phyloP scores from a whole-genome alignment of 2,113 vertebrate genomes.

The Aegypius monachus region DNA sequence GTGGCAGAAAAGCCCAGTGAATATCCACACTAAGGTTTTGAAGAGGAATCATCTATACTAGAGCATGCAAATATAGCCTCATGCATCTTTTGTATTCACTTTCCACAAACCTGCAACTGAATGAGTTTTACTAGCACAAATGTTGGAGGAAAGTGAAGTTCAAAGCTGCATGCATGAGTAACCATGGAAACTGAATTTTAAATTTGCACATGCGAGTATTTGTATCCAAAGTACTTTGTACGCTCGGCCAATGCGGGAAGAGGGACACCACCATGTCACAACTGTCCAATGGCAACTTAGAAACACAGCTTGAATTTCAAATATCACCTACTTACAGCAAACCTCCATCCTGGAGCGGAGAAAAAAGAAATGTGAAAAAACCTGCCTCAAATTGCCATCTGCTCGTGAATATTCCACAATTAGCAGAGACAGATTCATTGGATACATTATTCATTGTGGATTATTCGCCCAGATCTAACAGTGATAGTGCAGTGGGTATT shows the following conservation, averaged over 20 bases:
- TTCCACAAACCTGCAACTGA: slow-evolving; percentile 5
- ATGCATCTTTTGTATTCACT: slow-evolving; percentile 29
- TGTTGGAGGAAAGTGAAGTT: slow-evolving; percentile 62
- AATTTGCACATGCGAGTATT: slow-evolving; percentile 56
- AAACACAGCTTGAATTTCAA: slow-evolving; percentile 63
- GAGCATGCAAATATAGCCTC: neutral
- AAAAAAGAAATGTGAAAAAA: slow-evolving; percentile 29
- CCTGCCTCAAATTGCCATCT: slow-evolving; percentile 51
- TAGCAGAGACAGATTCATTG: neutral
- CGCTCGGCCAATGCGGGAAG: neutral
- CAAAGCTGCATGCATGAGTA: slow-evolving; percentile 57
- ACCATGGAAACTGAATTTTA: slow-evolving; percentile 62
- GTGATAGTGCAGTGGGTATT: neutral
- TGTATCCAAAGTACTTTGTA: slow-evolving; percentile 43
- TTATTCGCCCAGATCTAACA: slow-evolving; percentile 35
- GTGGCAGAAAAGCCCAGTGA: neutral
- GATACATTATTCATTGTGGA: slow-evolving; percentile 59
- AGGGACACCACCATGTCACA: slow-evolving; percentile 1
- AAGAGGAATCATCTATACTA: neutral
- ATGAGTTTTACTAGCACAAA: slow-evolving; percentile 50
- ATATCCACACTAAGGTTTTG: neutral
- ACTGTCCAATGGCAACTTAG: neutral
- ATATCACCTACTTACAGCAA: slow-evolving; percentile 21
- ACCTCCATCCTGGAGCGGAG: neutral
- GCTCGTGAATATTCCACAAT: slow-evolving; percentile 59